Percentiles rank a stretch among this genome's conserved stretches.
phyloP scores from a whole-genome alignment of 2,113 vertebrate genomes.

The Brienomyrus brachyistius region DNA sequence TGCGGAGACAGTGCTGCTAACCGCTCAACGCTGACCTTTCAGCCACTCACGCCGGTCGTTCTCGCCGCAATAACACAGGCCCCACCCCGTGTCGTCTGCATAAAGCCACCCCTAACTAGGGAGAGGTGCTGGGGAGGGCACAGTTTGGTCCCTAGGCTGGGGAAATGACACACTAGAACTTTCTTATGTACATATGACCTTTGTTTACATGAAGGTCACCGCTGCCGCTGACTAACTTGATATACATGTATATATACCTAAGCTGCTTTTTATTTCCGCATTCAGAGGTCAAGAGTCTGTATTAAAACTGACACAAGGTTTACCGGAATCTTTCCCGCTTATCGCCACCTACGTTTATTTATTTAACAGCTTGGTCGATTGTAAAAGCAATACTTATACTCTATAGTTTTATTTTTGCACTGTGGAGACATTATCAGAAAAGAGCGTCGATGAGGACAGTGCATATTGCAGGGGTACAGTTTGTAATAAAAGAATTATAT shows the following conservation, averaged over 20 bases:
- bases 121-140: background rate
- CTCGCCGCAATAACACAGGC: background rate
- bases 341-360: constrained; percentile 59
- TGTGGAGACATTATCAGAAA: constrained; percentile 51
- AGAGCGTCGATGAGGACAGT: constrained; percentile 45
- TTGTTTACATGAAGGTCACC: constrained; percentile 16
- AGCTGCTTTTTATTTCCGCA: constrained; percentile 10
- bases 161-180: background rate
- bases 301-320: constrained; percentile 44
- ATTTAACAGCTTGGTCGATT: constrained; percentile 68
- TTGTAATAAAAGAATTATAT: constrained; percentile 30
- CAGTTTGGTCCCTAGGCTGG: background rate
- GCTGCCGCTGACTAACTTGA: background rate
- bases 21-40: background rate
- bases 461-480: constrained; percentile 26
- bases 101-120: background rate
- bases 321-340: constrained; percentile 37
- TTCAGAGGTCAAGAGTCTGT: constrained; percentile 29
- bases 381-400: constrained; percentile 53
- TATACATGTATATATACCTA: background rate
- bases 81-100: background rate
- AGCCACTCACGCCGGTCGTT: background rate
- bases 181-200: constrained; percentile 22
- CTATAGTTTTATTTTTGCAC: constrained; percentile 87
- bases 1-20: constrained; percentile 46